These are phyloP conservation scores for Amphimedon queenslandica DNA, from an alignment of 37 sponge, comb jelly and placozoan species.

Conservation along the genomic window DNA sequence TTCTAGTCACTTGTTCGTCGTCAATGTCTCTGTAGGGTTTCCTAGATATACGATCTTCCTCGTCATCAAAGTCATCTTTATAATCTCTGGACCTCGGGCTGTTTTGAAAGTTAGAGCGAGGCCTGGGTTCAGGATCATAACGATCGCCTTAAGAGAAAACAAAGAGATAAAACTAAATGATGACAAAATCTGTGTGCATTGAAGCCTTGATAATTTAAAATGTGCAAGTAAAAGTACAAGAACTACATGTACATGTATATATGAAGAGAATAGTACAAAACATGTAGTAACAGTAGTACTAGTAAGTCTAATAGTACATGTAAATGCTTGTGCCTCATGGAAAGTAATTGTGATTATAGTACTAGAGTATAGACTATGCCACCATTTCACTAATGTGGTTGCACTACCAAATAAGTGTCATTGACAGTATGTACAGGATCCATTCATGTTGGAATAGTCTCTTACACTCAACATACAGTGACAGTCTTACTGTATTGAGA, in stretches of 20 bases:
- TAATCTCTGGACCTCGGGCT: background rate
- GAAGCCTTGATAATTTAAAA: background rate
- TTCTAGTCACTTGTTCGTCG: background rate
- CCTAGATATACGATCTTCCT: background rate
- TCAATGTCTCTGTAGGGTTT: background rate
- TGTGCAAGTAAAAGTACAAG: background rate
- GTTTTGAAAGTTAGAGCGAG: background rate
- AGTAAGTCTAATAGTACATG: too few species aligned
- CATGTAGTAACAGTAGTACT: too few species aligned
- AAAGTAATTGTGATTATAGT: too few species aligned
- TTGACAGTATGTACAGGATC: background rate
- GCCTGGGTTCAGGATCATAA: constrained; percentile 66
- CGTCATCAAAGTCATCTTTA: background rate
- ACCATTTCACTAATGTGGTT: background rate
- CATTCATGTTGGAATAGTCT: background rate
- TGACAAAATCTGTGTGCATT: background rate
- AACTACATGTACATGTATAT: background rate
- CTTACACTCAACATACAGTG: background rate
- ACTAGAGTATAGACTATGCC: too few species aligned
- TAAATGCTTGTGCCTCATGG: too few species aligned
- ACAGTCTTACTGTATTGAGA: constrained; percentile 65
- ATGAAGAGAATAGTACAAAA: too few species aligned
- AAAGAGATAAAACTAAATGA: background rate
- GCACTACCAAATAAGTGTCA: background rate
- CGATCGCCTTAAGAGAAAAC: constrained; percentile 48